Percentiles rank a stretch among this genome's conserved stretches.
phyloP scores from a whole-genome alignment of 2,797 vertebrate species.

The Anabas testudineus region DNA sequence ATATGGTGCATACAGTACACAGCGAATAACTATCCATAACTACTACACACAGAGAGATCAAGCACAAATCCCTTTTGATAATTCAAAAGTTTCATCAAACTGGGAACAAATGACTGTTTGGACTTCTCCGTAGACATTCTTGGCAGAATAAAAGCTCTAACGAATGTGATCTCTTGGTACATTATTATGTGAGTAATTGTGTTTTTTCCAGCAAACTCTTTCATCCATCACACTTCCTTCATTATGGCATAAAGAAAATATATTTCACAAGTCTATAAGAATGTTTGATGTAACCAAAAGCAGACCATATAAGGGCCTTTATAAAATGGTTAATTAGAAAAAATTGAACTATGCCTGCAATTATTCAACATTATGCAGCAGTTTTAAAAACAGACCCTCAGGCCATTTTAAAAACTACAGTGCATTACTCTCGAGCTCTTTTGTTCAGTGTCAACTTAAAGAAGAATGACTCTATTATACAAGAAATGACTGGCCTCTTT shows the following conservation, averaged over 20 bases:
- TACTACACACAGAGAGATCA: conserved; percentile 10
- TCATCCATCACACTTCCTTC: not conserved
- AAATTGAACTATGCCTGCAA: conserved; percentile 1
- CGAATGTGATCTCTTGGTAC: not conserved
- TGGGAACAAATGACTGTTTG: conserved; percentile 9
- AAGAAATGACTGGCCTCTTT: not conserved
- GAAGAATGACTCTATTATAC: not conserved
- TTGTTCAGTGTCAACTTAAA: conserved; percentile 9
- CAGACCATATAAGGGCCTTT: conserved; percentile 1
- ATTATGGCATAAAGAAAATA: conserved; percentile 6
- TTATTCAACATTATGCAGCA: conserved; percentile 31
- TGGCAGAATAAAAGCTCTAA: conserved; percentile 18
- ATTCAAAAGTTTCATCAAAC: conserved; percentile 12
- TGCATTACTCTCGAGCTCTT: conserved; percentile 10
- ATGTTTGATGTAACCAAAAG: conserved; percentile 12
- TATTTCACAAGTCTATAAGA: conserved; percentile 5
- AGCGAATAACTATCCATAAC: not conserved
- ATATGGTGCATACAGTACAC: not conserved
- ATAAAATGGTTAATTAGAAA: conserved; percentile 21
- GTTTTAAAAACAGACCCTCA: conserved; percentile 22
- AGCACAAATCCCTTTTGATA: conserved; percentile 3
- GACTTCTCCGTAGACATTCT: conserved; percentile 7
- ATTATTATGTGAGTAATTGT: conserved; percentile 1
- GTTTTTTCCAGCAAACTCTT: conserved; percentile 18
- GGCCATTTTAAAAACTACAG: conserved; percentile 13